A percentile compares a stretch with the other conserved stretches of the same genome.
Evolutionary conservation across 2,888 invertebrate species (phyloP).

Genomic region (Chymomyza procnemis): DNA sequence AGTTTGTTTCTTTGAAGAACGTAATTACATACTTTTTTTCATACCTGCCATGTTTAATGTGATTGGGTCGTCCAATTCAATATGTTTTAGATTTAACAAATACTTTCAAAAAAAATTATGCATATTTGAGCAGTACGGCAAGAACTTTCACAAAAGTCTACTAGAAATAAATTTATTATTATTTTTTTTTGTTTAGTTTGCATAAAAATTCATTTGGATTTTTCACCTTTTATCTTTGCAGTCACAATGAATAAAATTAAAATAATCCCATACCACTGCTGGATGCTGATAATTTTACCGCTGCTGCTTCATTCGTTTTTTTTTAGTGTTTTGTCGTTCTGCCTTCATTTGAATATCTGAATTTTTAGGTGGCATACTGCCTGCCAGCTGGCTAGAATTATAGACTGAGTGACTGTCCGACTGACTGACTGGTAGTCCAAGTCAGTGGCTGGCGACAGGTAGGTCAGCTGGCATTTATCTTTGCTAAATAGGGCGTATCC

Average conservation of each 20-base stretch:
- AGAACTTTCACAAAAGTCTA: too few relatives aligned
- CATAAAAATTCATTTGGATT: conserved; percentile 67
- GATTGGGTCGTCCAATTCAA: too few relatives aligned
- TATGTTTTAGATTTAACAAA: too few relatives aligned
- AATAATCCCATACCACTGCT: conserved; percentile 52
- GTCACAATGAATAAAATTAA: conserved; percentile 69
- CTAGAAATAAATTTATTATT: not conserved
- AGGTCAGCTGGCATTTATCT: conserved; percentile 47
- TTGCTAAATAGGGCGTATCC: conserved; percentile 24
- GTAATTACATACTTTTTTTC: too few relatives aligned
- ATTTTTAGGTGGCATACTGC: conserved; percentile 57
- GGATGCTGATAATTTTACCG: conserved; percentile 49
- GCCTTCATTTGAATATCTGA: conserved; percentile 64
- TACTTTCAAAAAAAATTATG: too few relatives aligned
- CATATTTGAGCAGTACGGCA: too few relatives aligned
- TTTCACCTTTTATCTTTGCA: conserved; percentile 66
- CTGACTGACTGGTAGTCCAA: not conserved
- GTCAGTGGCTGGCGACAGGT: conserved; percentile 27
- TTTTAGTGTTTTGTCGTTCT: conserved; percentile 4
- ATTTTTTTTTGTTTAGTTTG: conserved; percentile 34
- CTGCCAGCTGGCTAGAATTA: conserved; percentile 47
- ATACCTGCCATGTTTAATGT: too few relatives aligned
- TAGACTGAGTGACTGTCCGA: conserved; percentile 27
- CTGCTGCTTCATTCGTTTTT: not conserved
- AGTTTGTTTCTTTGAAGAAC: too few relatives aligned